phyloP scores from a whole-genome alignment of 2,113 vertebrate genomes.

The Asarcornis scutulata region DNA sequence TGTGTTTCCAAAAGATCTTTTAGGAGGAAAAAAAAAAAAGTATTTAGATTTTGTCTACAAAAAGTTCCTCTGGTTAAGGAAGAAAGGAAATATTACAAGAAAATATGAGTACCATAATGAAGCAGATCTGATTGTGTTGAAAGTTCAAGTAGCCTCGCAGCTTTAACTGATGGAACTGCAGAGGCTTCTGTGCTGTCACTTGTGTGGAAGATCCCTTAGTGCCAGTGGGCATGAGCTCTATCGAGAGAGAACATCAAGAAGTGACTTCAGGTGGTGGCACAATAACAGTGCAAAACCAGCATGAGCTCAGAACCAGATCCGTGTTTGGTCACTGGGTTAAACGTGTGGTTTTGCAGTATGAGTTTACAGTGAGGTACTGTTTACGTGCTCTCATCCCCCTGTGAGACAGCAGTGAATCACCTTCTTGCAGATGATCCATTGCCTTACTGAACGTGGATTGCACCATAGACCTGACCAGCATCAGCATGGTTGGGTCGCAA shows the following conservation, averaged over 20 bases:
- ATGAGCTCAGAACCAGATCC: neutral
- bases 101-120: neutral
- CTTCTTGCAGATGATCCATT: neutral
- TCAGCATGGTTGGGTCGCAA: neutral
- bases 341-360: neutral
- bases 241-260: neutral
- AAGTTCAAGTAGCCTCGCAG: neutral
- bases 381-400: neutral
- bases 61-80: neutral
- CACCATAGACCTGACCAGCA: neutral
- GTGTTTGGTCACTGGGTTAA: neutral
- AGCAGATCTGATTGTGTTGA: neutral
- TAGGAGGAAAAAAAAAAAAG: fast-evolving
- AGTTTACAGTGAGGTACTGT: neutral
- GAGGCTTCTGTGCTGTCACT: neutral
- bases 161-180: neutral
- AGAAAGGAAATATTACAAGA: neutral
- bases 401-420: neutral
- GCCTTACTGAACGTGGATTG: neutral
- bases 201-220: neutral
- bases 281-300: neutral
- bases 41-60: neutral
- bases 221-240: neutral
- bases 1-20: neutral
- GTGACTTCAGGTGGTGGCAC: neutral